These are phyloP conservation scores for Liposcelis brunnea DNA, from an alignment of 2,888 invertebrate species.

Conservation along the genomic window DNA sequence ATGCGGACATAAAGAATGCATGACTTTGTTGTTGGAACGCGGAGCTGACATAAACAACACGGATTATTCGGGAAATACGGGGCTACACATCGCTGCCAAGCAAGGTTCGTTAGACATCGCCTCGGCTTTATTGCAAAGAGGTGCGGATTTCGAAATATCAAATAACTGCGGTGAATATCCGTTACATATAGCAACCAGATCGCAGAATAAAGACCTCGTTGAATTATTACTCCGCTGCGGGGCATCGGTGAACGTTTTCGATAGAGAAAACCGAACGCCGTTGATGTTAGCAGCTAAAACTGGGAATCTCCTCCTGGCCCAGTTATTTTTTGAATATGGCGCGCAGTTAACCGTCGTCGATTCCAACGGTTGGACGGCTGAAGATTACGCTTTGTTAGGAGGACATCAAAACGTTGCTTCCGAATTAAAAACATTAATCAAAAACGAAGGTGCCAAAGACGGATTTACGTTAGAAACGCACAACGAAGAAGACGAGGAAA, in stretches of 20 bases:
- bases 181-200: constrained; percentile 21
- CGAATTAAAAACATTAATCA: constrained; percentile 13
- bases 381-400: constrained; percentile 21
- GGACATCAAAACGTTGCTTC: constrained; percentile 20
- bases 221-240: constrained; percentile 21
- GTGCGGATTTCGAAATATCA: constrained; percentile 20
- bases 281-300: constrained; percentile 22
- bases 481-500: constrained; percentile 11
- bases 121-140: constrained; percentile 21
- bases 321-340: constrained; percentile 21
- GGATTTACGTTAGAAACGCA: constrained; percentile 3
- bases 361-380: constrained; percentile 22
- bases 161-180: constrained; percentile 22
- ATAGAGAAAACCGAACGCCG: constrained; percentile 21
- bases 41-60: constrained; percentile 19
- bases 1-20: constrained; percentile 21
- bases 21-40: constrained; percentile 19
- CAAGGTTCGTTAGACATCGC: constrained; percentile 21
- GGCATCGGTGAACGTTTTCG: constrained; percentile 20
- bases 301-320: constrained; percentile 20
- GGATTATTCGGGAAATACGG: constrained; percentile 20
- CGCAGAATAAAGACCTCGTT: constrained; percentile 21
- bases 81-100: constrained; percentile 20
- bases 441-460: constrained; percentile 5
- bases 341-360: constrained; percentile 20